Base-by-base conservation (phyloP, 2,797 vertebrate species). In the Phoxinus dragarum region DNA sequence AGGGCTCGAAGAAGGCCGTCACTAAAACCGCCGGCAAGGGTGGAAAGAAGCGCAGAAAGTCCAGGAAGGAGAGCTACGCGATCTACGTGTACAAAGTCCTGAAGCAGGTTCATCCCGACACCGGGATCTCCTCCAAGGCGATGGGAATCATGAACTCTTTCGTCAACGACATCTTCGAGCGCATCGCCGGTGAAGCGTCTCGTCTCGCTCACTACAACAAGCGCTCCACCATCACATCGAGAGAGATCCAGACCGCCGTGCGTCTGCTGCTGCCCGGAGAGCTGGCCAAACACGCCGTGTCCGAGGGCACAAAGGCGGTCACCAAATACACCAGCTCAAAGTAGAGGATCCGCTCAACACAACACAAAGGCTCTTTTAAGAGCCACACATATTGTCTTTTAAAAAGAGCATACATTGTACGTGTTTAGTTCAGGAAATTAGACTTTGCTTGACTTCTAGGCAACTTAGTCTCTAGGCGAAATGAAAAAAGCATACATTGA, bases 321-420 rank as follows among this genome's bases (percentile, higher is more conserved):
- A 49, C 47, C 47, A 49, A 49, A 16, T 49, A 49, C 47, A 49
- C 47, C 47, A 49, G 47, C 47, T 49, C 47, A 0, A 49, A 49
- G 14, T 49, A 49, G 47, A 49, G 52, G 19, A 16, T 49, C 14
- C 0, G 1, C 0, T 5, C 47, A 16, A 5, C 4, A 4, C 11
- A 5, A 49, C 47, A 49, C 81, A 90, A 90, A 84, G 90, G 90
- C 87, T 89, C 89, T 91, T 91, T 90, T 92, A 89, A 91, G 89
- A 87, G 88, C 91, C 91, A 78, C 75, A n/a, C 82, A 91, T 1
- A 0, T 0, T 14, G 2, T 66, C 27, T n/a, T 66, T 17, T 3
- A 23, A 27, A 27, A 27, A 27, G 27, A 27, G 27, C 27, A n/a
- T n/a, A n/a, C n/a, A n/a, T n/a, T n/a, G n/a, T n/a, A n/a, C n/a